Conservation (phyloP, 2,113 vertebrate genomes). For the Campylomormyrus numenius region DNA sequence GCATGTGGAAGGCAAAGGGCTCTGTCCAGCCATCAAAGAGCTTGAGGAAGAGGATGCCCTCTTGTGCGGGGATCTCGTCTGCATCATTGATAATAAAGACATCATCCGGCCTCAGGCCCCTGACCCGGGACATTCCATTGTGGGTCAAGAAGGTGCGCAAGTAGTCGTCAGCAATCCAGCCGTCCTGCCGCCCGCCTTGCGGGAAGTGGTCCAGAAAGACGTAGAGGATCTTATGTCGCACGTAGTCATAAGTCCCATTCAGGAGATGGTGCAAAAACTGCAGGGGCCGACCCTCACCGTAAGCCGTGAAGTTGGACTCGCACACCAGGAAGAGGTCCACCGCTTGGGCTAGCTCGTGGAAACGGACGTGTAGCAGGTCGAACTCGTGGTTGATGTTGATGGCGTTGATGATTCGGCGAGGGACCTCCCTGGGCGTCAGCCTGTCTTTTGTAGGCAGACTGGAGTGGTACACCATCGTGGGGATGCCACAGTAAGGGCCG, state of each 20-base stretch:
- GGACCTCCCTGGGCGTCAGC: slow-evolving; percentile 59
- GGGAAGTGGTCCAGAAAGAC: slow-evolving; percentile 83
- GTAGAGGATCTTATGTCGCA: slow-evolving; percentile 75
- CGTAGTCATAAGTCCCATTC: slow-evolving; percentile 73
- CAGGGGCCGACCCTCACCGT: slow-evolving; percentile 65
- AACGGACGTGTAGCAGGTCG: slow-evolving; percentile 74
- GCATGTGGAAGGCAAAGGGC: slow-evolving; percentile 79
- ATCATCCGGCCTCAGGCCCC: slow-evolving; percentile 63
- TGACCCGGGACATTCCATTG: slow-evolving; percentile 65
- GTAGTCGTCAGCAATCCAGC: slow-evolving; percentile 83
- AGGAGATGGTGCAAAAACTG: slow-evolving; percentile 70
- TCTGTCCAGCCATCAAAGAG: slow-evolving; percentile 78
- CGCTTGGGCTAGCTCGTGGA: slow-evolving; percentile 70
- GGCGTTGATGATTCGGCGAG: slow-evolving; percentile 76
- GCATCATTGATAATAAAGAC: slow-evolving; percentile 79
- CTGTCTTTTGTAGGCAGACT: slow-evolving; percentile 77
- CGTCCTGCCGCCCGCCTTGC: slow-evolving; percentile 64
- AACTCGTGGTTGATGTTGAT: slow-evolving; percentile 85
- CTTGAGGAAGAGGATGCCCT: slow-evolving; percentile 78
- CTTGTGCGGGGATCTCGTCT: slow-evolving; percentile 72
- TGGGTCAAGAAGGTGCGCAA: slow-evolving; percentile 75
- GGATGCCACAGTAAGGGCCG: slow-evolving; percentile 74
- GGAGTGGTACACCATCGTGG: slow-evolving; percentile 77
- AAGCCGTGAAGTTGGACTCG: slow-evolving; percentile 81
- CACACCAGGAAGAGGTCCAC: slow-evolving; percentile 79